Evolutionary conservation across 2,888 invertebrate species (phyloP), one percentile per base, ranked within the genome.

Genomic region (Deilephila elpenor): DNA sequence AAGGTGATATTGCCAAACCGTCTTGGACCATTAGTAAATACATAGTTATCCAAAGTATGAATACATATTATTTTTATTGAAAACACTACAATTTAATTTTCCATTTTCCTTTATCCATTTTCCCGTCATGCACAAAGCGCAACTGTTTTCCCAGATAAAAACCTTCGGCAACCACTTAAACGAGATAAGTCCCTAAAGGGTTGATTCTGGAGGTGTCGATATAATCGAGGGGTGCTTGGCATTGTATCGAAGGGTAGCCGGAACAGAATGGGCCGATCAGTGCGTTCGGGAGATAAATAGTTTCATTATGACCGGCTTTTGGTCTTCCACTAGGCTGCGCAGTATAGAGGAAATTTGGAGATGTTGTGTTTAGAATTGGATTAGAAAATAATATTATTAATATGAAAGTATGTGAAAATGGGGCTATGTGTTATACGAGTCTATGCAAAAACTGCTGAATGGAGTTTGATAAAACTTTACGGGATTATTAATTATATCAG

Each of bases 271-370:
- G 84, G 75, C 80, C 87, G 89, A 89, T 90, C 88, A 84, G 88
- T 86, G 87, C 85, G 87, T 88, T 86, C 83, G 80, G 76, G 86
- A 91, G 92, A 92, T 92, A 91, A 92, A 93, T 93, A 92, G 93
- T 92, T 92, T 92, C 91, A 92, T 93, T 92, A 91, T 88, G 85
- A 85, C 84, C 86, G 86, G 87, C 88, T 88, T 91, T 91, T 89
- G 90, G 88, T 90, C 84, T 89, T 89, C 84, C 83, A 80, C 84
- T 84, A 83, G 78, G 80, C 82, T 83, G 79, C 73, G 72, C 72
- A 88, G 89, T 87, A 88, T 82, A 87, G 61, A 78, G 2, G 8
- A 74, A 75, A 70, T 59, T 72, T 73, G 11, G 19, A 83, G 82
- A 89, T 78, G 67, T 53, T 72, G 37, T 3, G 51, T 61, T n/a